A percentile compares a stretch with the other conserved stretches of the same genome.
These are phyloP conservation scores for Erebia aethiops DNA, from an alignment of 2,888 invertebrate species.

Conservation along the genomic window DNA sequence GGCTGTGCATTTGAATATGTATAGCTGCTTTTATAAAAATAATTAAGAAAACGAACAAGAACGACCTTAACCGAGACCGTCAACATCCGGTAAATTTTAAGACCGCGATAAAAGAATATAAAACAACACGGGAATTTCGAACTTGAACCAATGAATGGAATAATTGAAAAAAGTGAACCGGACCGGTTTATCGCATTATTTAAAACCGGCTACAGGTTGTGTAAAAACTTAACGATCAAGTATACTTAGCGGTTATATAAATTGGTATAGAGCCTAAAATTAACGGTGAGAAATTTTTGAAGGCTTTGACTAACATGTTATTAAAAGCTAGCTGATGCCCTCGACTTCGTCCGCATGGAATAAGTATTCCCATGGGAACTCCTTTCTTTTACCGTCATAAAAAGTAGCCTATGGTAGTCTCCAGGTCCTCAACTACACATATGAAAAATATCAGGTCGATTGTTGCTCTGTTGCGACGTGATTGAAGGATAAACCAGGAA, in stretches of 20 bases:
- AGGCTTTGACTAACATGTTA: too few relatives aligned
- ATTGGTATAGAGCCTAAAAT: neutral
- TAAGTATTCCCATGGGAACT: too few relatives aligned
- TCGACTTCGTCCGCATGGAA: too few relatives aligned
- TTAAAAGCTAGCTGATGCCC: too few relatives aligned
- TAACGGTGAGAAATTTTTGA: neutral
- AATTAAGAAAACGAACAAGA: conserved; percentile 28
- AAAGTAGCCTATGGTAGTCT: too few relatives aligned
- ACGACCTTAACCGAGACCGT: conserved; percentile 37
- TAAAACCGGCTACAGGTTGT: conserved; percentile 30
- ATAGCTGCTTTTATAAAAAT: conserved; percentile 14
- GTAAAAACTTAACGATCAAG: conserved; percentile 19
- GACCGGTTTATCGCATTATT: conserved; percentile 42
- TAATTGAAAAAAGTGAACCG: conserved; percentile 43
- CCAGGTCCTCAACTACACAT: too few relatives aligned
- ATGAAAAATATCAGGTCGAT: too few relatives aligned
- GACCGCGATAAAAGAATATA: conserved; percentile 36
- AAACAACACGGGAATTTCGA: conserved; percentile 41
- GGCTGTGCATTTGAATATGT: conserved; percentile 4
- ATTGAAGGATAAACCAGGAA: too few relatives aligned
- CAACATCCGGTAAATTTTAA: conserved; percentile 37
- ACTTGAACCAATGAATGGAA: conserved; percentile 47
- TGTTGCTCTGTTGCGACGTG: too few relatives aligned
- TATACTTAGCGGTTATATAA: conserved; percentile 14
- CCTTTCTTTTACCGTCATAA: too few relatives aligned